Conservation (phyloP, 2,113 vertebrate genomes). For the Vireo altiloquus region DNA sequence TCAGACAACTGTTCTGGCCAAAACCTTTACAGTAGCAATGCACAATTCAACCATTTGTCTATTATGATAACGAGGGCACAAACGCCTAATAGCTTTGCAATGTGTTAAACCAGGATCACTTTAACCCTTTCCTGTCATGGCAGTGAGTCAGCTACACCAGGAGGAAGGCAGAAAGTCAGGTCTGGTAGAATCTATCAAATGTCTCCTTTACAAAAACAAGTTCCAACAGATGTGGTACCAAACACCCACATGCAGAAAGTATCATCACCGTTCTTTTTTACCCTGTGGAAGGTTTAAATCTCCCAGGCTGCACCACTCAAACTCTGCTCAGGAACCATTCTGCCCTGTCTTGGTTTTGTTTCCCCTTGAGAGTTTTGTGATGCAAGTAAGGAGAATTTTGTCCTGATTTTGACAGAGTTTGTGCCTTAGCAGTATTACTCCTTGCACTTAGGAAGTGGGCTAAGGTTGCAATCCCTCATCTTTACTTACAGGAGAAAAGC, state of each 20-base stretch:
- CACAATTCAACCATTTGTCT: neutral
- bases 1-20: neutral
- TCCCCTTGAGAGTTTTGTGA: neutral
- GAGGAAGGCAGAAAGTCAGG: neutral
- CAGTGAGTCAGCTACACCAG: neutral
- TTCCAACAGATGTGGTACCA: neutral
- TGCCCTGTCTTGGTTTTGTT: neutral
- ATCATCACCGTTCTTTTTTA: neutral
- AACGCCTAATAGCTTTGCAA: neutral
- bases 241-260: neutral
- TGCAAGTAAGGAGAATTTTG: neutral
- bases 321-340: neutral
- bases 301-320: neutral
- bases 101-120: neutral
- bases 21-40: neutral
- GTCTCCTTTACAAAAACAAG: neutral
- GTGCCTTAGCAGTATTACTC: neutral
- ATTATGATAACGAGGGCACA: neutral
- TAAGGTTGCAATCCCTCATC: neutral
- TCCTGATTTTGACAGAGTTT: neutral
- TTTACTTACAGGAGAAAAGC: neutral
- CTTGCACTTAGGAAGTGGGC: neutral
- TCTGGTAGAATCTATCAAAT: neutral
- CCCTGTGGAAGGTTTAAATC: neutral
- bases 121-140: accelerated